Base-by-base conservation (phyloP, 2,888 invertebrate species). In the Halictus quadricinctus region DNA sequence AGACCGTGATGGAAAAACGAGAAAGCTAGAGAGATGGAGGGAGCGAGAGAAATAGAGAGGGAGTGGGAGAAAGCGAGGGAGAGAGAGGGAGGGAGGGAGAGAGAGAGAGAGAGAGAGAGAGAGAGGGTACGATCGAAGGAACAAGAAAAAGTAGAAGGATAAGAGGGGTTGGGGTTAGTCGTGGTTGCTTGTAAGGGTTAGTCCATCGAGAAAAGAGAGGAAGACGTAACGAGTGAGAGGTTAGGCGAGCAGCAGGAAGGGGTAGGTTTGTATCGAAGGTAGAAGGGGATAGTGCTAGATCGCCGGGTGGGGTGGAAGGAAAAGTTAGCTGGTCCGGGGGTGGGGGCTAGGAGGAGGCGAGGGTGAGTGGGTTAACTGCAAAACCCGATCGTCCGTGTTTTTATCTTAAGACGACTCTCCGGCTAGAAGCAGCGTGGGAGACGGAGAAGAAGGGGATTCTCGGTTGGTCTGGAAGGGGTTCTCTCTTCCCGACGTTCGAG, bases 351-450 rank as follows among this genome's bases (percentile, higher is more conserved):
- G 48, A 36, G 69, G 76, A 79, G 81, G 88, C 83, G 87, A 88
- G 88, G 90, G 92, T 89, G 93, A 92, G 92, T 92, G 92, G 93
- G 93, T 94, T 94, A 94, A 92, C 93, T 91, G 91, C 89, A 91
- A 94, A 94, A 93, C 92, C 93, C 92, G 93, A 94, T 94, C 93
- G 93, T 93, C 92, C 93, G 92, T 93, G 93, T 94, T 94, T 94
- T 94, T 94, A 94, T 94, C 94, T 93, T 93, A 94, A 94, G 94
- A 94, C 93, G 92, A 87, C 87, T 90, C 90, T 85, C 86, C 84
- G 88, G 81, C 83, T 87, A 88, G 88, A 86, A 90, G 83, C 88
- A 78, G 89, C 87, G 88, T 79, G 83, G 85, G 86, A 90, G 85
- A 85, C 77, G 85, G 84, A 88, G 88, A 89, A 85, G 84, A 89